Base-by-base conservation (phyloP, 1,140 invertebrate species). In the Drusus annulatus region DNA sequence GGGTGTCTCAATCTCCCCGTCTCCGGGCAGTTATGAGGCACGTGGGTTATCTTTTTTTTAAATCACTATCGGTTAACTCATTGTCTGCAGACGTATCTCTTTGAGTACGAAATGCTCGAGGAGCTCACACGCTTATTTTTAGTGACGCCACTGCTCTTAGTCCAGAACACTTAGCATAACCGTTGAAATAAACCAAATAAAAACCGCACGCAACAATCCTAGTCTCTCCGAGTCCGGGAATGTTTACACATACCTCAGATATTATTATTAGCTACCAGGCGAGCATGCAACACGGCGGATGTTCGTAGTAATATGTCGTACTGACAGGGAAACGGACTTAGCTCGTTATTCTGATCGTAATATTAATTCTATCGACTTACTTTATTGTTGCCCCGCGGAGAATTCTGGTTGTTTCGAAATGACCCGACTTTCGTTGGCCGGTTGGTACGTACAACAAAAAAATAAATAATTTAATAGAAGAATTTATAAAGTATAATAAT, bases 181-280 rank as follows among this genome's bases (percentile, higher is more conserved):
- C 54, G 54, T 17, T 56, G 54, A 60, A 60, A 60, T 23, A 60
- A 60, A 23, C 56, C 56, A 17, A 60, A 17, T 60, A 60, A 23
- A 60, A 60, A 60, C 56, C 56, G 56, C 56, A 23, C 17, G 56
- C 17, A 60, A 7, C 23, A 23, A 21, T 21, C 23, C 56, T 60
- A 17, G 56, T 10, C 56, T 58, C 21, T 58, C 21, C 17, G 31
- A 36, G 31, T n/a, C 19, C 54, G 6, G 56, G 16, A 23, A 60
- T 60, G 56, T 60, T 60, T 60, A 60, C 19, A 0, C 16, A 45
- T 21, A 60, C 8, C 1, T n/a, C 54, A 19, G n/a, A 21, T 17
- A 56, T 21, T 10, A 17, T 21, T 17, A 21, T 21, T 56, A 4
- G 54, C n/a, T 60, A 6, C 25, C 25, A 21, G 56, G 19, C 56